Percentiles rank a stretch among this genome's conserved stretches.
Evolutionary conservation across 2,888 invertebrate species (phyloP).

Genomic region (Hololepta plana): DNA sequence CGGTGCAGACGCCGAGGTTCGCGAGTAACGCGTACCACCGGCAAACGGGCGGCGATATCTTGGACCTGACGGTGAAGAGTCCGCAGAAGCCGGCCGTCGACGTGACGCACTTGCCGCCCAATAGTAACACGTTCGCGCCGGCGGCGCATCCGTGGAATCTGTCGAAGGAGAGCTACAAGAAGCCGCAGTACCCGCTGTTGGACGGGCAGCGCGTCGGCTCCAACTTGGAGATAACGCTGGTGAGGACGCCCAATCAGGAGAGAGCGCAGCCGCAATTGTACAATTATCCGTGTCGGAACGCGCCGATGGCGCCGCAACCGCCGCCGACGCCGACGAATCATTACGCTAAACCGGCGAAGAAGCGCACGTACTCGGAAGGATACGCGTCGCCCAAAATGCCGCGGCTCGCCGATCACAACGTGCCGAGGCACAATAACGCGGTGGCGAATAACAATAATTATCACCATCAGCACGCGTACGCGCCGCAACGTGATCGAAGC

Average conservation of each 20-base stretch:
- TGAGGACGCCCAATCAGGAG: slow-evolving; percentile 18
- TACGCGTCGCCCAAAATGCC: slow-evolving; percentile 31
- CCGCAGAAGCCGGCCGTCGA: slow-evolving; percentile 33
- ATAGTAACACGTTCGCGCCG: slow-evolving; percentile 16
- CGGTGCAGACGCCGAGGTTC: slow-evolving; percentile 25
- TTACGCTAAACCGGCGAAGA: slow-evolving; percentile 5
- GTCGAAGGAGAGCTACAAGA: slow-evolving; percentile 10
- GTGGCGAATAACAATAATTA: slow-evolving; percentile 18
- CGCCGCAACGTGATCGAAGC: slow-evolving; percentile 3
- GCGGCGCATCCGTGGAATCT: slow-evolving; percentile 7
- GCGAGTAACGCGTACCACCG: slow-evolving; percentile 5
- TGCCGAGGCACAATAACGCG: too few relatives aligned
- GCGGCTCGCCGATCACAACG: too few relatives aligned
- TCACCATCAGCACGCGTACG: slow-evolving; percentile 9
- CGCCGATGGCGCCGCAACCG: slow-evolving; percentile 11
- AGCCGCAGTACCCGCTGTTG: slow-evolving; percentile 20
- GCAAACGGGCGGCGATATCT: slow-evolving; percentile 27
- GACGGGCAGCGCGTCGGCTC: slow-evolving; percentile 33
- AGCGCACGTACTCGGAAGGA: slow-evolving; percentile 31
- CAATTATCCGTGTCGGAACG: slow-evolving; percentile 25
- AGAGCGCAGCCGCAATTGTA: slow-evolving; percentile 3
- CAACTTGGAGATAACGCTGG: slow-evolving; percentile 54
- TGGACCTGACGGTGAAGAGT: slow-evolving; percentile 44
- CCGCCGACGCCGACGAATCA: slow-evolving; percentile 7
- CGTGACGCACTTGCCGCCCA: slow-evolving; percentile 34